Percentiles rank a stretch among this genome's conserved stretches.
Evolutionary conservation across 2,888 invertebrate species (phyloP).

Genomic region (Agriopis marginaria): DNA sequence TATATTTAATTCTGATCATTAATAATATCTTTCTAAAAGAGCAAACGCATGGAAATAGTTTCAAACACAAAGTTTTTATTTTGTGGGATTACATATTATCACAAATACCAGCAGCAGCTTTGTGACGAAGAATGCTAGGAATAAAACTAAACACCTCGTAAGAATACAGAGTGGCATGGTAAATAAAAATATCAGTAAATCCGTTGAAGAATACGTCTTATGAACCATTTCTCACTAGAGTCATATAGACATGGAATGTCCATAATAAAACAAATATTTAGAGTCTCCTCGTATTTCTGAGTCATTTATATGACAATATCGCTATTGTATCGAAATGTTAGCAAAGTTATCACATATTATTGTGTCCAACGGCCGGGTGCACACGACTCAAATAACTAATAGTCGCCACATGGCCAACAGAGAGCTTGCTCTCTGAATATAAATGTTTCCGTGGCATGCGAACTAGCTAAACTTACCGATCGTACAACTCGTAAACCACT

Average conservation of each 20-base stretch:
- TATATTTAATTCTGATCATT: neutral
- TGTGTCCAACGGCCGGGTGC: conserved; percentile 48
- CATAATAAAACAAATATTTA: neutral
- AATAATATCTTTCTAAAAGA: neutral
- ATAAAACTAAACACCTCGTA: neutral
- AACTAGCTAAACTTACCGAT: conserved; percentile 31
- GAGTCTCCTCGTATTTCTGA: conserved; percentile 38
- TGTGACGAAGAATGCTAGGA: neutral
- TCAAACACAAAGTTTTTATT: neutral
- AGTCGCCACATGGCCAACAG: conserved; percentile 39
- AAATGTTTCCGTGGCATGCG: conserved; percentile 48
- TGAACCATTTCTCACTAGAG: neutral
- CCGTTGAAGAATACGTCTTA: no score
- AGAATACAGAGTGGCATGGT: neutral
- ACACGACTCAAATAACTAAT: conserved; percentile 58
- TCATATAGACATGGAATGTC: neutral
- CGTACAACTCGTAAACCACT: conserved; percentile 22
- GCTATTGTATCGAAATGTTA: conserved; percentile 54
- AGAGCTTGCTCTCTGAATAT: conserved; percentile 48
- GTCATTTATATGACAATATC: conserved; percentile 58
- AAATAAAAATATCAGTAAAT: no score
- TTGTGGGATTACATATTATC: no score
- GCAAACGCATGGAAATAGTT: neutral
- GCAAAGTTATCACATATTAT: conserved; percentile 60
- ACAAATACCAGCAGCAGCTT: neutral